Conservation (phyloP, 2,113 vertebrate species). For the Myrmecobius fasciatus region DNA sequence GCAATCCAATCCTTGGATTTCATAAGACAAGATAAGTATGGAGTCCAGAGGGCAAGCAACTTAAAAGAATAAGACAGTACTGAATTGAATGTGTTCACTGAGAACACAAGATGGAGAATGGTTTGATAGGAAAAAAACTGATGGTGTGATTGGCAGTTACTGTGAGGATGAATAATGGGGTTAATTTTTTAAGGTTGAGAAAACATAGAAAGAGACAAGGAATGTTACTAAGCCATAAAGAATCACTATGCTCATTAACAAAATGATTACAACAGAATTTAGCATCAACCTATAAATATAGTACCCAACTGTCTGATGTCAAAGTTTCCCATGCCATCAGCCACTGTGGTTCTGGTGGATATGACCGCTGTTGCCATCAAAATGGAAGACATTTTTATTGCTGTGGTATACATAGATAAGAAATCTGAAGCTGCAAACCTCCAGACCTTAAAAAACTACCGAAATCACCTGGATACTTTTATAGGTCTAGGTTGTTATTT, state of each 20-base stretch:
- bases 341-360: not conserved
- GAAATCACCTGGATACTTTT: not conserved
- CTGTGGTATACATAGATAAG: not conserved
- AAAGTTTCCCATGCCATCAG: not conserved
- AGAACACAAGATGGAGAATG: not conserved
- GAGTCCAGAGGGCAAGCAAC: not conserved
- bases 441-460: not conserved
- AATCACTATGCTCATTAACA: not conserved
- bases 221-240: not conserved
- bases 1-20: not conserved
- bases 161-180: not conserved
- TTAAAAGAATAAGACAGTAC: not conserved
- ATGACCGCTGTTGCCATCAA: not conserved
- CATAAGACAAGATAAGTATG: not conserved
- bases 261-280: not conserved
- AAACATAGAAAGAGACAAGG: not conserved
- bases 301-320: not conserved
- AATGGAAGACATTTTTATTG: not conserved
- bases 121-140: not conserved
- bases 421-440: not conserved
- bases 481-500: not conserved
- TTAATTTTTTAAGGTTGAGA: not conserved
- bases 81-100: not conserved
- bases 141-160: not conserved
- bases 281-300: not conserved